phyloP scores from a whole-genome alignment of 2,113 vertebrate species.

The Myanophis thanlyinensis region DNA sequence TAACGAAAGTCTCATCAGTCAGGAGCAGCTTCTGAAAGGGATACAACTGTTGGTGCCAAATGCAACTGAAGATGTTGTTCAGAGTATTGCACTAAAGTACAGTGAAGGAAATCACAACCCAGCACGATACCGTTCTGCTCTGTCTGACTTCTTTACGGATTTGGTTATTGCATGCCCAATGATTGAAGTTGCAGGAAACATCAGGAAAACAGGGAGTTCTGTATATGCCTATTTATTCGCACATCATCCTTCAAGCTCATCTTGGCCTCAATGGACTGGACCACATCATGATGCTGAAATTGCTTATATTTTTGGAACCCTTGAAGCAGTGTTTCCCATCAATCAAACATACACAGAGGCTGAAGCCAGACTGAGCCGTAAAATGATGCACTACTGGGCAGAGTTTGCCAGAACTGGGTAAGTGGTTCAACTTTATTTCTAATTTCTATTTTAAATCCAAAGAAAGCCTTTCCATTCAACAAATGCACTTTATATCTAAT shows the following conservation, averaged over 20 bases:
- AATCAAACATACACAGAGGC: too few relatives aligned
- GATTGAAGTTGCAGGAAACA: constrained; percentile 61
- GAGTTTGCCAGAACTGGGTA: too few relatives aligned
- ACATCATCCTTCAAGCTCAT: constrained; percentile 68
- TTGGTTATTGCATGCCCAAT: constrained; percentile 61
- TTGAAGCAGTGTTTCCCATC: too few relatives aligned
- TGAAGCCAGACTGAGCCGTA: too few relatives aligned
- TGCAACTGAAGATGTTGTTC: constrained; percentile 32
- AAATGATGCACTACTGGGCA: too few relatives aligned
- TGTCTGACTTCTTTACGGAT: constrained; percentile 64
- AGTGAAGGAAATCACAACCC: constrained; percentile 54
- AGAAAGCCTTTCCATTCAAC: too few relatives aligned
- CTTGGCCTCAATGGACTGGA: constrained; percentile 78
- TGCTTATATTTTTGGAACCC: too few relatives aligned
- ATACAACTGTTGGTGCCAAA: constrained; percentile 29
- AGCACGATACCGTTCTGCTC: constrained; percentile 59
- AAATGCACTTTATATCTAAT: too few relatives aligned
- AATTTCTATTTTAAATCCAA: too few relatives aligned
- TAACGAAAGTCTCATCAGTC: constrained; percentile 64
- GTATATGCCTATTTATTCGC: constrained; percentile 69
- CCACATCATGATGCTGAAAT: constrained; percentile 73
- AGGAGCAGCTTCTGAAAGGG: constrained; percentile 56
- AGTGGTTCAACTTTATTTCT: too few relatives aligned
- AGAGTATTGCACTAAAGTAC: constrained; percentile 64
- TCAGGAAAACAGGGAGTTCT: constrained; percentile 55